Base-by-base conservation (phyloP, 2,113 vertebrate species). In the Pachypanchax playfairii region DNA sequence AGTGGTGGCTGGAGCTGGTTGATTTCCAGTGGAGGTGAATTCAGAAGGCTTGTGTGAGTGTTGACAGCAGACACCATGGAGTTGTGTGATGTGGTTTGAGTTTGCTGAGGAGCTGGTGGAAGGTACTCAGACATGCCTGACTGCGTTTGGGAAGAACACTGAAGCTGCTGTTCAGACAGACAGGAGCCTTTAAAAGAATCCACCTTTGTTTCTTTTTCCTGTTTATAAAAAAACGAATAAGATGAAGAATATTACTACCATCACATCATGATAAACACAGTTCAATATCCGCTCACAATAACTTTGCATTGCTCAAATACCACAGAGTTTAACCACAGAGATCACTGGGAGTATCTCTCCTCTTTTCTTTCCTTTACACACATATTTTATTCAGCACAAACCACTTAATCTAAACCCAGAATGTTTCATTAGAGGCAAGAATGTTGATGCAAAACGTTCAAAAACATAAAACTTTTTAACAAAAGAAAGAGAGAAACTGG, bases 191-290 rank as follows among this genome's bases (percentile, higher is more conserved):
- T 62, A 29, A 51, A 44, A 42, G 63, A 62, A 41, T 75, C 70
- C 26, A 8, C 42, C 13, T 1, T 36, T 38, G 0, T 38, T 28
- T 79, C 69, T 41, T 81, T 41, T 41, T 31, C 83, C 91, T 91
- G 82, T 80, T 75, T 70, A 60, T 42, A 77, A 85, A 38, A 84
- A 10, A 80, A 69, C 71, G 29, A 65, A 38, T 9, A 75, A 36
- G n/a, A n/a, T n/a, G 36, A 52, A 26, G 14, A 31, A 35, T 53
- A 44, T 77, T 44, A 70, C 28, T 21, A 15, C 61, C 24, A 62
- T 25, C 10, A 18, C 21, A 71, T 41, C 36, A 39, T 14, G 28
- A 33, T 25, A 64, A 18, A 26, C 26, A 25, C 8, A 28, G 4
- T 11, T 22, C 38, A 33, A 1, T 55, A 20, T 44, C 18, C 17